Conservation (phyloP, 2,888 invertebrate species). For the Sphaerophoria rueppellii region DNA sequence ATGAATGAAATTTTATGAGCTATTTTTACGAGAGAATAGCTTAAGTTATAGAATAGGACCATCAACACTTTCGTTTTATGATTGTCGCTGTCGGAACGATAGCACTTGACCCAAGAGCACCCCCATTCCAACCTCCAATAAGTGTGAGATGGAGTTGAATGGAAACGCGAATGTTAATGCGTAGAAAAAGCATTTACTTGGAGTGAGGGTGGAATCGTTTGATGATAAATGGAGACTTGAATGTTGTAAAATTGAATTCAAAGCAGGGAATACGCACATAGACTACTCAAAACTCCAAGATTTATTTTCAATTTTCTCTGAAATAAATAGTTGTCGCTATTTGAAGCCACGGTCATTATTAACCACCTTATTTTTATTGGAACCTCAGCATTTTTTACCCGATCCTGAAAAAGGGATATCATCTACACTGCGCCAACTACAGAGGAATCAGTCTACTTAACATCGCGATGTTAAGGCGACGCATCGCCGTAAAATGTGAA, state of each 20-base stretch:
- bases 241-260: neutral
- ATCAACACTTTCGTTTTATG: conserved; percentile 60
- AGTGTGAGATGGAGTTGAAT: conserved; percentile 1
- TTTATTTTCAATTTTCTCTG: too few relatives aligned
- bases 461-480: too few relatives aligned
- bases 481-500: too few relatives aligned
- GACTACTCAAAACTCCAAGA: too few relatives aligned
- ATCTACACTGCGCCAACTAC: too few relatives aligned
- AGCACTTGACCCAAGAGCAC: neutral
- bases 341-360: too few relatives aligned
- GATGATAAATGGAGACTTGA: neutral
- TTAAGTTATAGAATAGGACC: neutral
- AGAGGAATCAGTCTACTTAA: too few relatives aligned
- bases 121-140: neutral
- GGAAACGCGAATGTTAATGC: conserved; percentile 53
- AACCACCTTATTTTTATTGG: too few relatives aligned
- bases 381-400: too few relatives aligned
- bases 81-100: conserved; percentile 51
- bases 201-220: neutral
- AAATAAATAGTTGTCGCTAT: too few relatives aligned
- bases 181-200: conserved; percentile 40
- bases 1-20: conserved; percentile 66
- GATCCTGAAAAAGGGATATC: too few relatives aligned
- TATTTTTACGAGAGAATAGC: neutral
- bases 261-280: too few relatives aligned